Conservation (phyloP, 2,797 vertebrate species). For the Orestias chungarensis region DNA sequence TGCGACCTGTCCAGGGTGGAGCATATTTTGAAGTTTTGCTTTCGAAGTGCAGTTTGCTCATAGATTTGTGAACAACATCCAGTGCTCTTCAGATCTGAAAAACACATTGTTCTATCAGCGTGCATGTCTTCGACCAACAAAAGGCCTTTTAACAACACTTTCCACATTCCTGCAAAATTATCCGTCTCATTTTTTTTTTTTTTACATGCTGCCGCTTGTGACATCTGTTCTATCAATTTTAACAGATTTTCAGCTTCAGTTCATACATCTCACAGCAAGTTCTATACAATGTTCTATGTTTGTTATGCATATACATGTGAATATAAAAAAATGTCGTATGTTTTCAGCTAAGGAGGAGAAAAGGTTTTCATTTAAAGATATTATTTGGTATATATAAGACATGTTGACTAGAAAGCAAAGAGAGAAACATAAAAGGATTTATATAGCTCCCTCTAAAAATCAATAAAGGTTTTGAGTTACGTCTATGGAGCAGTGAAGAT, state of each 20-base stretch:
- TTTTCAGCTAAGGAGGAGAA: constrained; percentile 36
- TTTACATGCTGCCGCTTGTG: constrained; percentile 15
- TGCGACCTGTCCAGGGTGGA: too few species aligned
- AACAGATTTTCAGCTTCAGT: constrained; percentile 29
- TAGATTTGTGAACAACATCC: not conserved
- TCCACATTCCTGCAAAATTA: constrained; percentile 40
- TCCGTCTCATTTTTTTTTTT: constrained; percentile 34
- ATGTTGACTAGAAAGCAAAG: constrained; percentile 54
- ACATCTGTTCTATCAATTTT: constrained; percentile 31
- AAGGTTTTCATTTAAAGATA: constrained; percentile 40
- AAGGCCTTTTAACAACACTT: constrained; percentile 3
- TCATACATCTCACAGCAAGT: constrained; percentile 19
- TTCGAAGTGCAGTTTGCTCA: not conserved
- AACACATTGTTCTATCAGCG: not conserved
- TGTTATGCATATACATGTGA: constrained; percentile 33
- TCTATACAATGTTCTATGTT: constrained; percentile 26
- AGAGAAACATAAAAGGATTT: constrained; percentile 71
- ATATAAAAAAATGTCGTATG: constrained; percentile 33
- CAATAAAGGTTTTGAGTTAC: constrained; percentile 82
- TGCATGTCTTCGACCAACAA: not conserved
- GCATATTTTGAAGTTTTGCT: too few species aligned
- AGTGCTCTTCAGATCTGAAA: not conserved
- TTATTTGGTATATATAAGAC: constrained; percentile 39
- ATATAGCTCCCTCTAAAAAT: constrained; percentile 79
- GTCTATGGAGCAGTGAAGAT: constrained; percentile 72